Conservation (phyloP, 2,797 vertebrate species). For the Hippoglossus hippoglossus region DNA sequence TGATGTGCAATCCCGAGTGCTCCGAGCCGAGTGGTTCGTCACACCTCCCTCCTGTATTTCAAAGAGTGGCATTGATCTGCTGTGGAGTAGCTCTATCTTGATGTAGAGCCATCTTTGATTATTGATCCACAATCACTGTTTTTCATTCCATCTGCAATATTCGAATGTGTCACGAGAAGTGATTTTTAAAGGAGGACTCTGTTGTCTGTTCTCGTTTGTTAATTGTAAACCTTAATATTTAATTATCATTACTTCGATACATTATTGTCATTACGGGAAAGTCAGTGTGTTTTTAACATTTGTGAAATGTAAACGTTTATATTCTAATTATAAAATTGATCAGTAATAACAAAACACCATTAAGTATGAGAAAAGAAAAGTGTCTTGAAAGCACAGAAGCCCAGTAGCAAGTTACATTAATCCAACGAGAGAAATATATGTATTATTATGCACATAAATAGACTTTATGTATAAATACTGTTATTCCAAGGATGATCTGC, state of each 20-base stretch:
- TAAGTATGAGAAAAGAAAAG: too few relatives aligned
- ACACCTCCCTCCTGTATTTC: constrained; percentile 66
- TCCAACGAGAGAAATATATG: too few relatives aligned
- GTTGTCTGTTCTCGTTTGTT: neutral
- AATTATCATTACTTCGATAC: neutral
- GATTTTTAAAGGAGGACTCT: neutral
- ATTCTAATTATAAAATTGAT: too few relatives aligned
- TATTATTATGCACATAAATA: too few relatives aligned
- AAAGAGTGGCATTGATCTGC: constrained; percentile 68
- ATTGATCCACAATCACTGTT: neutral
- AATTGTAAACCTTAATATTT: neutral
- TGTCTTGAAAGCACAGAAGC: too few relatives aligned
- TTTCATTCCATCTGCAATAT: neutral
- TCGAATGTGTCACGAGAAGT: neutral
- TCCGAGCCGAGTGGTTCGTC: constrained; percentile 65
- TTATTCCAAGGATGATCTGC: neutral
- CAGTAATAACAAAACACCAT: too few relatives aligned
- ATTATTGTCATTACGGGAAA: neutral
- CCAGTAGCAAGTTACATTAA: too few relatives aligned
- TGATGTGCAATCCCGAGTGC: constrained; percentile 79
- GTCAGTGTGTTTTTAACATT: too few relatives aligned
- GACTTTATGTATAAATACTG: too few relatives aligned
- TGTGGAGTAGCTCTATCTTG: constrained; percentile 29
- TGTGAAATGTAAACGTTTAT: too few relatives aligned
- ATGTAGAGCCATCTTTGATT: constrained; percentile 20